Base-by-base conservation (phyloP, 2,888 invertebrate genomes). In the Drosophila gaucha region DNA sequence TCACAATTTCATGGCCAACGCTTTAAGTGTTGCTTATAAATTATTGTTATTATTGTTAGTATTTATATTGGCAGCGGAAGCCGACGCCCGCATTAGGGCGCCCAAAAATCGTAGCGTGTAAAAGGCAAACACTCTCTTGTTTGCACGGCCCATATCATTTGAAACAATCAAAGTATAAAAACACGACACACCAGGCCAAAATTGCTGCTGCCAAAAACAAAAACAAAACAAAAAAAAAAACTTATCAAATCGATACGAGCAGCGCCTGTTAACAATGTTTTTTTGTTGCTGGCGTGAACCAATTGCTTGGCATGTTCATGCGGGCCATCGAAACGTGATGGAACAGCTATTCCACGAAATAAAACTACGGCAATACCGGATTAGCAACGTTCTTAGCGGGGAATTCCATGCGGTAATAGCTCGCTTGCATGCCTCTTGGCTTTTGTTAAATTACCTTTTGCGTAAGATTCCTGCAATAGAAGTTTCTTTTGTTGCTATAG, bases 211-310 rank as follows among this genome's bases (percentile, higher is more conserved):
- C 47, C 67, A 55, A 72, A 67, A 20, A 30, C 28, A 46, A 18
- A n/a, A 20, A 2, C 4, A 16, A 16, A 6, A 4, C 2, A 26
- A 10, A 18, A 3, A 1, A 16, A 43, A 18, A 28, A 68, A 38
- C 18, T 77, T 79, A 72, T 85, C 77, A 77, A 85, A 82, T 72
- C 83, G 83, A 74, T 83, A 64, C 44, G 65, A 46, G 46, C 57
- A 66, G 28, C 66, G 73, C 41, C 66, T 66, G 54, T 60, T 60
- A 65, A 73, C 56, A 69, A 18, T 46, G 30, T 14, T 57, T 66
- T 44, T 44, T 8, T 16, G 26, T 26, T 30, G 30, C 18, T 68
- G 59, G 66, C 55, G 66, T 66, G 71, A 36, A 49, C 36, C 49
- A 52, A 47, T 30, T 43, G 35, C 26, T 35, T 16, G 24, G 49